A percentile compares a stretch with the other conserved stretches of the same genome.
Conservation (phyloP, 1,140 invertebrate genomes). For the Camponotus vicinus region DNA sequence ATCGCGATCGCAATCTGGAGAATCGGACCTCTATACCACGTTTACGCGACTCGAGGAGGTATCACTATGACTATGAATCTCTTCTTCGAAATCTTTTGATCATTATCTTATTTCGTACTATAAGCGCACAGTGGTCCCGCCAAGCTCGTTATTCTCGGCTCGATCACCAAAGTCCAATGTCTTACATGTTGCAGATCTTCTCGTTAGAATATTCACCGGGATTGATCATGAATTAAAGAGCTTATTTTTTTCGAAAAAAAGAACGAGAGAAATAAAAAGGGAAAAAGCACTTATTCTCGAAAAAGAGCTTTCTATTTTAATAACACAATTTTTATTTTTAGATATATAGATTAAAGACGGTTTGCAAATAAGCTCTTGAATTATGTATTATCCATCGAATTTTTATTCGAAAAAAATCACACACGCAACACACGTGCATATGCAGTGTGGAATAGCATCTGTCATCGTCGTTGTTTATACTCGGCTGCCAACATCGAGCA, state of each 20-base stretch:
- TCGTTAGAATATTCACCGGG: not conserved
- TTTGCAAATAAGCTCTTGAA: not conserved
- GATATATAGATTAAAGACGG: not conserved
- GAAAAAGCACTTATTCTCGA: no score
- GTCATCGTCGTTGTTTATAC: no score
- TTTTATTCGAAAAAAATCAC: not conserved
- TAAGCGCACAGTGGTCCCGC: slow-evolving; percentile 38
- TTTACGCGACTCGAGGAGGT: slow-evolving; percentile 13
- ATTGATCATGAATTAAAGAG: not conserved
- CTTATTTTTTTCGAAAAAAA: not conserved
- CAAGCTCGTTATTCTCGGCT: slow-evolving; percentile 13
- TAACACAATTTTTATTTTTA: not conserved
- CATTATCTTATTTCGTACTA: slow-evolving; percentile 40
- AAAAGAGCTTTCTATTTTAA: not conserved
- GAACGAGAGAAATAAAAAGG: not conserved
- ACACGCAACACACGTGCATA: no score
- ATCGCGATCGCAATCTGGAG: slow-evolving; percentile 8
- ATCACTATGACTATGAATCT: slow-evolving; percentile 45
- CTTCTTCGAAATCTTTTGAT: slow-evolving; percentile 42
- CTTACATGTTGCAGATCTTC: not conserved
- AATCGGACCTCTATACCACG: slow-evolving; percentile 7
- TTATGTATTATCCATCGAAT: not conserved
- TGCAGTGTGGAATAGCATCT: no score
- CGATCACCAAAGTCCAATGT: not conserved
- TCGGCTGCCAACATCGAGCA: slow-evolving; percentile 15